phyloP scores from a whole-genome alignment of 2,888 invertebrate species.

The Agriopis marginaria region DNA sequence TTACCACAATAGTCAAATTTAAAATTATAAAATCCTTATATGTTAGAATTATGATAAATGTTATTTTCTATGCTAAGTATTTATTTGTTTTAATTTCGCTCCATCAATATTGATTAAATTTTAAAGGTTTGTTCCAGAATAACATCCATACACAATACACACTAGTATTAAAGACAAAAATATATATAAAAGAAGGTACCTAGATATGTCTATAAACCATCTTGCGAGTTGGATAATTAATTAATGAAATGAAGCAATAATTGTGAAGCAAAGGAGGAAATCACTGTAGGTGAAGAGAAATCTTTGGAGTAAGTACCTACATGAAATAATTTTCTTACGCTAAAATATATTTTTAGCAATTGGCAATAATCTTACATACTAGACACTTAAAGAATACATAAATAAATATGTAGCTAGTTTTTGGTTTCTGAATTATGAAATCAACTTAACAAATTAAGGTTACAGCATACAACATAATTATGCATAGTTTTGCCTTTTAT shows the following conservation, averaged over 20 bases:
- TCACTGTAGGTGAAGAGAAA: not conserved
- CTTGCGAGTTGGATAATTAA: no score
- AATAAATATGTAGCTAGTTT: not conserved
- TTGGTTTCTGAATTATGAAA: not conserved
- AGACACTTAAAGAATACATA: not conserved
- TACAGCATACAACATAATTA: not conserved
- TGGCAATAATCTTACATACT: not conserved
- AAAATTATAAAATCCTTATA: not conserved
- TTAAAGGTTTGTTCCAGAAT: not conserved
- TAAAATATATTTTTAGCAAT: not conserved
- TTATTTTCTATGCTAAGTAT: not conserved
- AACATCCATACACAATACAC: not conserved
- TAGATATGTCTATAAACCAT: no score
- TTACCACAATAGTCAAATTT: not conserved
- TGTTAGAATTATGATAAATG: not conserved
- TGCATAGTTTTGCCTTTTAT: no score
- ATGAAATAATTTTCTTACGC: not conserved
- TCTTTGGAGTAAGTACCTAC: constrained; percentile 2
- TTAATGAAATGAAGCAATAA: not conserved
- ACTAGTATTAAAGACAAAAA: not conserved
- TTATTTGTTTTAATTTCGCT: not conserved
- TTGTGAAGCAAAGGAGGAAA: not conserved
- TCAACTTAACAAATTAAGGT: not conserved
- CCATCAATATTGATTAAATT: not conserved
- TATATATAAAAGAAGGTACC: not conserved